Evolutionary conservation across 2,113 vertebrate species (phyloP), one percentile per base, ranked within the genome.

Genomic region (Mirounga angustirostris): DNA sequence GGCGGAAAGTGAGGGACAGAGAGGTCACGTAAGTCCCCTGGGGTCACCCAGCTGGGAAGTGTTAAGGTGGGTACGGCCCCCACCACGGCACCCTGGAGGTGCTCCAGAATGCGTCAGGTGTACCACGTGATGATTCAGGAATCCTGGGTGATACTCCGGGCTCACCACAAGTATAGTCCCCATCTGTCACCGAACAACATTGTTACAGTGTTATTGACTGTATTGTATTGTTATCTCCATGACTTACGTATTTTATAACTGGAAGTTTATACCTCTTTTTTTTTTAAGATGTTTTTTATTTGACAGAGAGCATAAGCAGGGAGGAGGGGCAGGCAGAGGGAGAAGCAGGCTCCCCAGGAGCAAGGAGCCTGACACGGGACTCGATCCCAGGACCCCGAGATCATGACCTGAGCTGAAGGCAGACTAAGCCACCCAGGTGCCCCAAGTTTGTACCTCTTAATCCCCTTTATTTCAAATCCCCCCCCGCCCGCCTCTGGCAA

Each of bases 41-140:
- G 56, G 13, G 94, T 78, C 97, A 59, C 59, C 36, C 21, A 21
- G n/a, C 28, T 40, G 87, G 36, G 87, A 16, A 3, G 11, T 7
- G 1, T 16, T 18, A 43, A n/a, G 61, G 84, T 24, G 3, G 22
- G 56, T 36, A 1, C 12, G 1, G 5, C 58, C 0, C 0, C 0
- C 11, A 40, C 67, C 0, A 0, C 1, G 52, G 86, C 46, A 78
- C 26, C 1, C 21, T 33, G 40, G n/a, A 3, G 28, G 2, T 1
- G 9, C 65, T 54, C 2, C 56, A 24, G 0, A n/a, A 15, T 46
- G 69, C 46, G 15, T 16, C 74, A 33, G 30, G 63, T 7, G 13
- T 3, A 43, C 24, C 21, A 3, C 13, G 0, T 7, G 24, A 26
- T 0, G 22, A 46, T 74, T 46, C 73, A 28, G 73, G 14, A 78